Evolutionary conservation across 2,113 vertebrate genomes (phyloP).

Genomic region (Gymnarchus niloticus): DNA sequence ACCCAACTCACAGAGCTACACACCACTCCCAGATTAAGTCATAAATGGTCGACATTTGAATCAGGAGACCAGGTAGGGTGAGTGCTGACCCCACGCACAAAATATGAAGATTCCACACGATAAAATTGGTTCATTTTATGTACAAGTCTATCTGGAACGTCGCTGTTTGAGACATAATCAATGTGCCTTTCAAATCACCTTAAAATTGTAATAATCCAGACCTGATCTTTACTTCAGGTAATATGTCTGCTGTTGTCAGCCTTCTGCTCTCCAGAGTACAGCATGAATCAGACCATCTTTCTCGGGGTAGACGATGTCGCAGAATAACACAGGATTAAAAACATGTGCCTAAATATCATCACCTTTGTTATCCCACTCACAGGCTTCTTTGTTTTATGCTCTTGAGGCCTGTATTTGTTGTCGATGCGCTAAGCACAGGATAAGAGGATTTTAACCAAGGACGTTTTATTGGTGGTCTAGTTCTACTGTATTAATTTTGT

Average conservation of each 20-base stretch:
- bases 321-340: neutral
- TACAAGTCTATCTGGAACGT: neutral
- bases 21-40: neutral
- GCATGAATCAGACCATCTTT: neutral
- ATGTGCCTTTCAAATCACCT: neutral
- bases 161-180: neutral
- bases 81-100: neutral
- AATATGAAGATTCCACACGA: neutral
- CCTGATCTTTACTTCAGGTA: too few relatives aligned
- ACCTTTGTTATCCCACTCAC: neutral
- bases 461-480: neutral
- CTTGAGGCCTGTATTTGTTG: neutral
- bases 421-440: neutral
- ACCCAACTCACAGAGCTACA: neutral
- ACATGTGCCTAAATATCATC: neutral
- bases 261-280: neutral
- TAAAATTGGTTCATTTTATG: neutral
- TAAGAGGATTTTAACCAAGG: neutral
- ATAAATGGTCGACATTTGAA: neutral
- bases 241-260: neutral
- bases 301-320: neutral
- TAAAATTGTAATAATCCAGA: neutral
- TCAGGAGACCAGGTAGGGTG: too few relatives aligned
- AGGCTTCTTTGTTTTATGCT: neutral
- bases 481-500: neutral